Conservation (phyloP, 2,113 vertebrate genomes). For the Saimiri boliviensis region DNA sequence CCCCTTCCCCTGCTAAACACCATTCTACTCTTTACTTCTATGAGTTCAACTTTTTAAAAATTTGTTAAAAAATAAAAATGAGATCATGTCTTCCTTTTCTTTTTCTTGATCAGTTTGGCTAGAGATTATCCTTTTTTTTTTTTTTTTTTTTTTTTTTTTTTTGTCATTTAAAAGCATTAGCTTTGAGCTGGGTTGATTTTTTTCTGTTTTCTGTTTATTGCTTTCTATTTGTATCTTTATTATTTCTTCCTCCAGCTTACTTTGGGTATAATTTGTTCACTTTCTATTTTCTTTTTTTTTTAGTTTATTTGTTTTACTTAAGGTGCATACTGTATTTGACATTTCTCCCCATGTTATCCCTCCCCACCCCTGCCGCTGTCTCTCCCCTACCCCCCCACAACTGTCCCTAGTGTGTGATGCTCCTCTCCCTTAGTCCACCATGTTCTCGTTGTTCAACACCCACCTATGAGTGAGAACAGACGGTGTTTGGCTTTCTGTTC, state of each 20-base stretch:
- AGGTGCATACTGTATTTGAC: no score
- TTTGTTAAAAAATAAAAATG: neutral
- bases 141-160: neutral
- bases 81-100: neutral
- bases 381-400: no score
- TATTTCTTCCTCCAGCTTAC: neutral
- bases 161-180: neutral
- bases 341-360: no score
- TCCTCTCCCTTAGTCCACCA: no score
- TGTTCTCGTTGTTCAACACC: no score
- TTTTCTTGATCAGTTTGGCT: neutral
- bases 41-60: neutral
- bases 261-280: neutral
- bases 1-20: neutral
- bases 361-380: no score
- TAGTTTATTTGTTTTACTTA: no score
- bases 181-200: neutral
- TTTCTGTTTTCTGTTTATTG: neutral
- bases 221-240: neutral
- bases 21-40: neutral
- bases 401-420: no score
- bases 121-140: neutral
- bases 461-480: no score
- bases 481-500: no score
- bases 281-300: neutral